Percentiles rank a stretch among this genome's conserved stretches.
These are phyloP conservation scores for Loris lydekkerianus DNA, from an alignment of 2,797 vertebrate genomes.

Conservation along the genomic window DNA sequence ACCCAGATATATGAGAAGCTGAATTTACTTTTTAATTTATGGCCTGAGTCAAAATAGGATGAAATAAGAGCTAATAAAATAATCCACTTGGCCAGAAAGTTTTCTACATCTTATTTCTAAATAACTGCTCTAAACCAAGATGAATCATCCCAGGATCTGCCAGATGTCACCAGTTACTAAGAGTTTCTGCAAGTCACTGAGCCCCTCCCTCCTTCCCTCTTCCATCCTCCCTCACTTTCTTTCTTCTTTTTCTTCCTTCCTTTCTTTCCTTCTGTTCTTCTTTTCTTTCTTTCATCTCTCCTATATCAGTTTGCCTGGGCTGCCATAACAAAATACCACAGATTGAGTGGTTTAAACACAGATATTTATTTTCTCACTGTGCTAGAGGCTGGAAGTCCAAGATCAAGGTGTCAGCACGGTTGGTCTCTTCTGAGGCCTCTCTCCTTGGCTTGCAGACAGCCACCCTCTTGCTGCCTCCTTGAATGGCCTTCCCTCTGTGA, in stretches of 20 bases:
- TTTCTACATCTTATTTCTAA: constrained; percentile 1
- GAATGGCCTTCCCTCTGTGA: background rate
- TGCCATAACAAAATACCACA: background rate
- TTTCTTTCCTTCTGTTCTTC: background rate
- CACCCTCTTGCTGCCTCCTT: background rate
- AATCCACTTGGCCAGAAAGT: constrained; percentile 3
- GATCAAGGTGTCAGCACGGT: background rate
- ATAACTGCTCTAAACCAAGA: background rate
- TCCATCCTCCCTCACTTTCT: background rate
- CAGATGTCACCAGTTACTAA: background rate
- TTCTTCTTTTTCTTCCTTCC: background rate
- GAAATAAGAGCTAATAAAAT: constrained; percentile 59
- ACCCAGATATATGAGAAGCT: accelerated
- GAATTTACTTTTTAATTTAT: background rate
- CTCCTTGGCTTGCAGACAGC: background rate
- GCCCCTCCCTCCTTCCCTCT: no score
- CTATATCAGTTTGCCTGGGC: background rate
- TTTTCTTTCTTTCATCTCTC: background rate
- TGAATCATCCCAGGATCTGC: background rate
- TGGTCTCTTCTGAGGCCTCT: background rate
- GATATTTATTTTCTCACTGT: background rate
- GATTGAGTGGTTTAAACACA: background rate
- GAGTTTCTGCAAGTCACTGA: background rate
- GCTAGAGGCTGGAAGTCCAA: background rate
- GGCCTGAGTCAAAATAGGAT: background rate